Evolutionary conservation across 1,140 invertebrate genomes (phyloP).

Genomic region (Doryteuthis pealeii): DNA sequence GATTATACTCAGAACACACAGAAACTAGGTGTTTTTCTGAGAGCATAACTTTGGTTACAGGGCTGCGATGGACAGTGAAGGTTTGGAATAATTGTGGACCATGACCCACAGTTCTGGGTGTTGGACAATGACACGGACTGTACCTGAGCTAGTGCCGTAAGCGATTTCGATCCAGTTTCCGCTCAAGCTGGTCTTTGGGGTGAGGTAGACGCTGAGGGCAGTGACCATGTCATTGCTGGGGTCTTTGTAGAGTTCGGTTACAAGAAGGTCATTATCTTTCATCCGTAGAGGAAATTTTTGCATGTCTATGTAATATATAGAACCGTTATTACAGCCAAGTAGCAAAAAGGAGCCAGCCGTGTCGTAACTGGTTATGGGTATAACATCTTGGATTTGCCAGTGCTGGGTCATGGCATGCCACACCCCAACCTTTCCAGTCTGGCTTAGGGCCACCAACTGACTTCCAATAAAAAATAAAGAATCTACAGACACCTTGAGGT

Average conservation of each 20-base stretch:
- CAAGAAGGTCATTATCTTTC: conserved; percentile 98
- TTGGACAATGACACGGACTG: conserved; percentile 94
- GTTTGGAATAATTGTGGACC: conserved; percentile 96
- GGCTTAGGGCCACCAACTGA: conserved; percentile 90
- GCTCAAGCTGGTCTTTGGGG: conserved; percentile 86
- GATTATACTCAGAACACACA: conserved; percentile 97
- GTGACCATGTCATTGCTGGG: conserved; percentile 93
- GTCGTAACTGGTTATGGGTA: conserved; percentile 92
- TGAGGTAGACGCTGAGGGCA: conserved; percentile 97
- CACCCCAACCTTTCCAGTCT: conserved; percentile 94
- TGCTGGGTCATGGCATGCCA: conserved; percentile 99
- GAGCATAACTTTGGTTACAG: conserved; percentile 86
- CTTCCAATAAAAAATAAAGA: conserved; percentile 97
- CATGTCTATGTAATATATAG: conserved; percentile 99
- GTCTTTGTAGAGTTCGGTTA: conserved; percentile 95
- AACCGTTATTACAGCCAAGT: conserved; percentile 92
- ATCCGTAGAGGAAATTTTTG: conserved; percentile 97
- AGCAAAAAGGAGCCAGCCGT: conserved; percentile 93
- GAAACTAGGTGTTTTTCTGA: conserved; percentile 92
- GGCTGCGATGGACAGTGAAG: conserved; percentile 95
- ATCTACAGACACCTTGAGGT: conserved; percentile 88
- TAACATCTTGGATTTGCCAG: conserved; percentile 95
- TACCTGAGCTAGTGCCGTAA: conserved; percentile 94
- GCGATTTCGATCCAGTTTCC: conserved; percentile 99
- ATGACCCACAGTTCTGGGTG: conserved; percentile 98